Evolutionary conservation across 2,888 invertebrate genomes (phyloP), one percentile per base, ranked within the genome.

Genomic region (Margaritifera margaritifera): DNA sequence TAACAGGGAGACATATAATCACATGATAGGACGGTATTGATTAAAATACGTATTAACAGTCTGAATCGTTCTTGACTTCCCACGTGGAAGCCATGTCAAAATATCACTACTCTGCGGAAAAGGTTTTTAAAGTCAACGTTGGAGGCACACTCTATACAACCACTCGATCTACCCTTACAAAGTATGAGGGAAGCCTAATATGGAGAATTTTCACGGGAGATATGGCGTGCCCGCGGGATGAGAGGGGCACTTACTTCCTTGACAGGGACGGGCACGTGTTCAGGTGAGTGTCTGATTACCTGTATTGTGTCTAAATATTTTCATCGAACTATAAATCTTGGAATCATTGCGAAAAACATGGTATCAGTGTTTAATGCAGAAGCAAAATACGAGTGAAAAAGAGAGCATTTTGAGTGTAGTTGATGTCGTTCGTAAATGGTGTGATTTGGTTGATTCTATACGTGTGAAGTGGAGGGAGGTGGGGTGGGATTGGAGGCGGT

Each of bases 101-200:
- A 58, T 72, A 60, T 52, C 75, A 75, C 55, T 62, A 68, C 56
- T 61, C 63, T 24, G 65, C 71, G 27, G 78, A 79, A 31, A 71
- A 70, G 58, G 73, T 80, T 31, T 60, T 84, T 57, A 80, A 82
- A 58, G 70, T 85, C 20, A 85, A 85, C 69, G 84, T 85, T 1
- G 85, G 85, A 4, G 84, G 85, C 1, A 74, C 79, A 18, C 82
- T 81, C 59, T 84, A 85, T 71, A 82, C 83, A 11, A 83, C 84
- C 18, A 77, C 82, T 5, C 80, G 77, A 53, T 74, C 82, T 20
- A 84, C 78, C 3, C 58, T 85, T 58, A 75, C 80, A 18, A 73
- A 74, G 74, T 74, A 77, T 22, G 80, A 78, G 24, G 81, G 80
- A 6, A 80, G 82, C 25, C 74, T 78, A n/a, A 70, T 85, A 11